Evolutionary conservation across 2,888 invertebrate species (phyloP).

Genomic region (Pelosia muscerda): DNA sequence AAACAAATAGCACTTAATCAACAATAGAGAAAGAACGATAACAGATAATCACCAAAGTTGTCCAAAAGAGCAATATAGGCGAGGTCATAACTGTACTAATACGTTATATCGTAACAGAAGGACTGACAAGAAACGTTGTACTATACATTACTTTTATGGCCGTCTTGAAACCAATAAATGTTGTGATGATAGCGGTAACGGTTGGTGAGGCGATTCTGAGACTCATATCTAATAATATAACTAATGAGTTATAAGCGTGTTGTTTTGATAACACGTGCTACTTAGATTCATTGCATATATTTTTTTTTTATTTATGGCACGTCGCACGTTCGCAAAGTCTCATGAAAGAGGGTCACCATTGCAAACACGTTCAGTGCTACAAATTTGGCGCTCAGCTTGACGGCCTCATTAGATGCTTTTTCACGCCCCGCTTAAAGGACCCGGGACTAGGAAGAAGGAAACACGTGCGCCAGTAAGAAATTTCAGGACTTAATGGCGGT

Average conservation of each 20-base stretch:
- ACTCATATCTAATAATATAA: constrained; percentile 14
- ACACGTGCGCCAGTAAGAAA: no score
- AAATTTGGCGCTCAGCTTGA: no score
- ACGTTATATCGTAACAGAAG: constrained; percentile 42
- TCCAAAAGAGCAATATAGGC: constrained; percentile 46
- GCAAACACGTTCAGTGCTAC: no score
- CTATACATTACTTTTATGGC: constrained; percentile 73
- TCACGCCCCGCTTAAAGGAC: no score
- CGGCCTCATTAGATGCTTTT: no score
- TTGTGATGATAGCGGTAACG: constrained; percentile 41
- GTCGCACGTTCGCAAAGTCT: no score
- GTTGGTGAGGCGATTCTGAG: constrained; percentile 29
- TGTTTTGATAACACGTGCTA: neutral
- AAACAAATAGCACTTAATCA: constrained; percentile 49
- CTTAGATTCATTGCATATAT: neutral
- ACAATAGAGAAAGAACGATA: constrained; percentile 49
- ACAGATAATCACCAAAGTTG: constrained; percentile 52
- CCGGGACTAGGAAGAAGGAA: no score
- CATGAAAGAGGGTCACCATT: no score
- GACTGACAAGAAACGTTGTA: constrained; percentile 51
- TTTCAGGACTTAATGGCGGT: no score
- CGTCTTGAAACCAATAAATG: constrained; percentile 60
- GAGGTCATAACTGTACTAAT: constrained; percentile 51
- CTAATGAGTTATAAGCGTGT: constrained; percentile 2
- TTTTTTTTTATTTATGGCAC: no score